Base-by-base conservation (phyloP, 1,140 invertebrate genomes). In the Araneus ventricosus region DNA sequence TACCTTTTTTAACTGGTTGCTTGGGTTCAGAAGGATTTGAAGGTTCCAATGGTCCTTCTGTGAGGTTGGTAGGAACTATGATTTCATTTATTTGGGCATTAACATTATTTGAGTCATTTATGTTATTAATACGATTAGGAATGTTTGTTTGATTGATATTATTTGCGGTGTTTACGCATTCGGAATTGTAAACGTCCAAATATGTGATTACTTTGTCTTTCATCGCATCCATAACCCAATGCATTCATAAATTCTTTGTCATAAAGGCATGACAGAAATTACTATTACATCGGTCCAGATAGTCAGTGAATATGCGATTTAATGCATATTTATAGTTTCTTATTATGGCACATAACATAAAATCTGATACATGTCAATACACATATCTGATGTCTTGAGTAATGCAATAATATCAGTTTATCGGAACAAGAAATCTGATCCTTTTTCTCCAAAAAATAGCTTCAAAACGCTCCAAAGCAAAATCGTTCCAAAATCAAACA, bases 161-260 rank as follows among this genome's bases (percentile, higher is more conserved):
- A 34, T 27, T 79, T 30, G 63, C 27, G 1, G n/a, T 27, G 22
- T 90, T 75, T 14, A 79, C 24, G 41, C 88, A 90, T 39, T 90
- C 34, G 14, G 88, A 14, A 59, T 80, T 75, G 41, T 90, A 90
- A 7, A 79, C 70, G 30, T 80, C 63, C 17, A 90, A 37, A 39
- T 80, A 79, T 90, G 88, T 57, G 4, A 57, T 57, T 70, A 88
- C 61, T 75, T 88, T 88, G 67, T 57, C 67, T 59, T 90, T 90
- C 88, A 90, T 90, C 27, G 41, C 59, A 90, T 90, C 88, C 88
- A 90, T 90, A 52, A 45, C 70, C 45, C 39, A 24, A 20, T 22
- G 59, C 8, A 27, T n/a, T 75, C 87, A 87, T n/a, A 37, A 61
- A 52, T n/a, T 84, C 41, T 17, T 34, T 57, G 82, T 84, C 82